These are phyloP conservation scores for Ceyx erithaca DNA, from an alignment of 2,797 vertebrate species.

Conservation along the genomic window DNA sequence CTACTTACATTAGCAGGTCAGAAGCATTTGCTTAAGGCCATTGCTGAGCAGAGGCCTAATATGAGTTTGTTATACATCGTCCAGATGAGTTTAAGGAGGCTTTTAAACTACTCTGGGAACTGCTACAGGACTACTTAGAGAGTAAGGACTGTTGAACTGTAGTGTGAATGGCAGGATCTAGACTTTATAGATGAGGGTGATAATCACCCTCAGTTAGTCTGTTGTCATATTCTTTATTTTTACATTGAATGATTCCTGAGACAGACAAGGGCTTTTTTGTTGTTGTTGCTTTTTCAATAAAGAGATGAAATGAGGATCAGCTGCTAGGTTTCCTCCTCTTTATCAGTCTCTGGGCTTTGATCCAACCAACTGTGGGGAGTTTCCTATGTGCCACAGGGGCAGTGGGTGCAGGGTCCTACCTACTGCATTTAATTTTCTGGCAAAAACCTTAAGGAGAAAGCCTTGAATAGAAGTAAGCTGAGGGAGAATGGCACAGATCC, in stretches of 20 bases:
- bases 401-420: background rate
- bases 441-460: background rate
- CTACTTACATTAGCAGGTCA: background rate
- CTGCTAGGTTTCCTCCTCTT: background rate
- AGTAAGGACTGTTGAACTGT: background rate
- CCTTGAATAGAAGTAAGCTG: background rate
- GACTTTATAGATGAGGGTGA: background rate
- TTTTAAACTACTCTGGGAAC: background rate
- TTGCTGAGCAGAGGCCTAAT: background rate
- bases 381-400: background rate
- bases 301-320: background rate
- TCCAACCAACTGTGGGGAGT: background rate
- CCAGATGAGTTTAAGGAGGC: background rate
- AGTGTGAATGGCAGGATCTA: background rate
- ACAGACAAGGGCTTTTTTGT: background rate
- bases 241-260: background rate
- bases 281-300: background rate
- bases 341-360: background rate
- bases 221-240: background rate
- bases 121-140: background rate
- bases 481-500: background rate
- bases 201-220: rapidly evolving
- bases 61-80: background rate
- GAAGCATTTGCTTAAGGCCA: background rate
- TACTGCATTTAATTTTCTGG: background rate